Evolutionary conservation across 2,113 vertebrate genomes (phyloP), one percentile per base, ranked within the genome.

Genomic region (Anser brachyrhynchus): DNA sequence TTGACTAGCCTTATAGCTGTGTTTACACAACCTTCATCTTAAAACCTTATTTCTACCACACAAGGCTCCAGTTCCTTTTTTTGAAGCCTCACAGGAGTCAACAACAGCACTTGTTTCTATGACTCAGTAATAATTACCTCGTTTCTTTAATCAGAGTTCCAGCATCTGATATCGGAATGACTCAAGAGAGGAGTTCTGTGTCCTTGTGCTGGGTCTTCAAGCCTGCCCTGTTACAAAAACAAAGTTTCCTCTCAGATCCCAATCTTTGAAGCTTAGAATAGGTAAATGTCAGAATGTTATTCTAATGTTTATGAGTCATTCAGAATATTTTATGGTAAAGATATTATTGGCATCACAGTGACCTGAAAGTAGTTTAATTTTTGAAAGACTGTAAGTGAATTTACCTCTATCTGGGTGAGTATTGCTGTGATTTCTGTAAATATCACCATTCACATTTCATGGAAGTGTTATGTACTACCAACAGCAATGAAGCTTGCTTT

Each of bases 231-330:
- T 26, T 49, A 28, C 55, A 94, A 72, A 81, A 26, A 82, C 35
- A 82, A 82, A 55, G 29, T 95, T 93, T 95, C 62, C 62, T 65
- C 55, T 57, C 86, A 71, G 84, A 92, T 65, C 61, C 39, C 75
- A 92, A 89, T 86, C 58, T 95, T 95, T 89, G 80, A 86, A 78
- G 54, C 43, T 92, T 92, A 88, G 43, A 84, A 91, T 85, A 89
- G 51, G 22, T 77, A 89, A 93, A 93, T 91, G 76, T 87, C 81
- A 93, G 88, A 79, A 94, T 92, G 87, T 74, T 92, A 91, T 79
- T 94, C 67, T 81, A 76, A 44, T 55, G 22, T 7, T 93, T 58
- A 83, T 91, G 86, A 94, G 96, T 95, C 90, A 97, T 95, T 92
- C 93, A 95, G 19, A 80, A 54, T 84, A 77, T 69, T 25, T 93